Evolutionary conservation across 2,113 vertebrate species (phyloP), one percentile per base, ranked within the genome.

Genomic region (Rhombomys opimus): DNA sequence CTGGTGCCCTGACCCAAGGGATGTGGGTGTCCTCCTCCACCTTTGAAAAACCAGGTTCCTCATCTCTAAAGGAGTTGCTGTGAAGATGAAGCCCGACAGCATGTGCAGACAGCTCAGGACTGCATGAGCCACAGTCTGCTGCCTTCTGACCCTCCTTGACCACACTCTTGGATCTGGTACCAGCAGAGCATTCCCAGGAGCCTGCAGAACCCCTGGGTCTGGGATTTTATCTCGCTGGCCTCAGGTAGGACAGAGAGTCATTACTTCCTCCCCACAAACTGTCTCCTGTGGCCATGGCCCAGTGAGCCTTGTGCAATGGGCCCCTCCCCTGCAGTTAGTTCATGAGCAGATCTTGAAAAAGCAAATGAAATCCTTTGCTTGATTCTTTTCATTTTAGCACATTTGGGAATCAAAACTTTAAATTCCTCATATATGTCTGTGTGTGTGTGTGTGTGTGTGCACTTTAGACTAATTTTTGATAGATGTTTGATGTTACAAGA

Each of bases 371-470:
- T 14, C 54, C 17, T 81, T 72, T 77, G 8, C 38, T 59, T 88
- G 27, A 22, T 73, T 72, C 54, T 70, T 46, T 38, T 32, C 27
- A 25, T 81, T 91, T 87, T 57, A 91, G 59, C 87, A 82, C 15
- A 89, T 82, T 72, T 84, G 46, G 38, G 70, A 93, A 88, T 93
- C 54, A 88, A 85, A 68, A 50, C 72, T 80, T 41, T 90, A 86
- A n/a, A 8, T 35, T 52, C 50, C 41, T 25, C 23, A 22, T 61
- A 5, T 57, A 12, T 57, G 2, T 57, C 57, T 57, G 13, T 57
- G 13, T 57, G 13, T 57, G 2, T 25, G 30, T 46, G 13, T 65
- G 22, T 65, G 7, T 65, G 10, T 46, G 15, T 13, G 9, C 12
- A 57, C 25, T 65, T 67, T 52, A 76, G 7, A 20, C 46, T 73